These are phyloP conservation scores for Brachionus rotundiformis DNA, from an alignment of 1,140 invertebrate species.

Conservation along the genomic window DNA sequence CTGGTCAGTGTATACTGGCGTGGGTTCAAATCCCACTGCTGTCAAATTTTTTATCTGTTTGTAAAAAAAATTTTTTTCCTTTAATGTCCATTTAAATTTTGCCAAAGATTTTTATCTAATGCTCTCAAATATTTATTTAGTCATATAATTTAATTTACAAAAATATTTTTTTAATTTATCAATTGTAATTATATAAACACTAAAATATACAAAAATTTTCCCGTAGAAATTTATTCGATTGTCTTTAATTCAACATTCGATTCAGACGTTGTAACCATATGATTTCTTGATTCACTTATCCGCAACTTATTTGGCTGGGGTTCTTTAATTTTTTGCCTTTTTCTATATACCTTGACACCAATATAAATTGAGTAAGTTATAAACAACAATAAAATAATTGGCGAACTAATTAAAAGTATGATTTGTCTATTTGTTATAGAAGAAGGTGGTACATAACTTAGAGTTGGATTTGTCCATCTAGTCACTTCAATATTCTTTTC, in stretches of 20 bases:
- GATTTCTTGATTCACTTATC: not conserved
- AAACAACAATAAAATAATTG: not conserved
- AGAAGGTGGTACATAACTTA: not conserved
- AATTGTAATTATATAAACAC: no score
- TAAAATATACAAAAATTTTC: no score
- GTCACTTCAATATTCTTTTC: not conserved
- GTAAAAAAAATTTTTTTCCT: not conserved
- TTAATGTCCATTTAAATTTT: not conserved
- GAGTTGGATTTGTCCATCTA: not conserved
- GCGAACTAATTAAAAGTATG: not conserved
- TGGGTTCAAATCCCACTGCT: slow-evolving; percentile 51
- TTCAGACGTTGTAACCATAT: not conserved
- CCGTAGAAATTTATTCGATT: no score
- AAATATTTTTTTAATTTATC: no score
- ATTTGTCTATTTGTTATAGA: not conserved
- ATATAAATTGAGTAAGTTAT: not conserved
- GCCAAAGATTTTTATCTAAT: no score
- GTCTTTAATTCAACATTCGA: not conserved
- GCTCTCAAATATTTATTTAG: no score
- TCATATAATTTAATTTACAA: no score
- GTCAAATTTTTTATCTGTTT: slow-evolving; percentile 43
- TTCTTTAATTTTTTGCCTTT: not conserved
- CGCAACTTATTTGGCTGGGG: not conserved
- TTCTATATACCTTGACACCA: not conserved
- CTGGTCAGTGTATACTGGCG: slow-evolving; percentile 51